A percentile compares a stretch with the other conserved stretches of the same genome.
These are phyloP conservation scores for Xiphophorus hellerii DNA, from an alignment of 2,113 vertebrate species.

Conservation along the genomic window DNA sequence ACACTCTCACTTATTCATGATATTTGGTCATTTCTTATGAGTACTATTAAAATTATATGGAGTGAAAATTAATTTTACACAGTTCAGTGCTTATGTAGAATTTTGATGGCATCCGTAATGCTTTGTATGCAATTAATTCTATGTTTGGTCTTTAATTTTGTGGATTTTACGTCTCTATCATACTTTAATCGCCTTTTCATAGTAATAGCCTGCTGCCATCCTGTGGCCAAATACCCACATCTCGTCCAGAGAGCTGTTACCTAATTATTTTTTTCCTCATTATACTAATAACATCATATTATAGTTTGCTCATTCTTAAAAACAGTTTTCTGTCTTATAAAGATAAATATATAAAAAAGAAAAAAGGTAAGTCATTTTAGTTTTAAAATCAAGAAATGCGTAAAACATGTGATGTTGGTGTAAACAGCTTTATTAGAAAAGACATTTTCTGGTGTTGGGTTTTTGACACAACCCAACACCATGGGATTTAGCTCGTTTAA, in stretches of 20 bases:
- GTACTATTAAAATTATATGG: neutral
- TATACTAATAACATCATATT: neutral
- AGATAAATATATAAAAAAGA: too few relatives aligned
- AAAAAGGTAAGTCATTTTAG: neutral
- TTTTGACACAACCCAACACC: slow-evolving; percentile 37
- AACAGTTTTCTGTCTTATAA: neutral
- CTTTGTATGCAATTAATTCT: neutral
- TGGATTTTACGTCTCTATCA: neutral
- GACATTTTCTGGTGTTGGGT: slow-evolving; percentile 17
- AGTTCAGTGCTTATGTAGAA: neutral
- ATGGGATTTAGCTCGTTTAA: slow-evolving; percentile 17
- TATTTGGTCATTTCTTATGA: neutral
- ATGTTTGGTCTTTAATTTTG: neutral
- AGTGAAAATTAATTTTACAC: neutral
- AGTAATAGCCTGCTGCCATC: slow-evolving; percentile 25
- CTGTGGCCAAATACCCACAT: slow-evolving; percentile 8
- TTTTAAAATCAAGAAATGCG: neutral
- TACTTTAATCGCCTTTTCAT: neutral
- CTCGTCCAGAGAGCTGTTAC: neutral
- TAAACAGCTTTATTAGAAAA: slow-evolving; percentile 65
- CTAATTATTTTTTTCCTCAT: neutral
- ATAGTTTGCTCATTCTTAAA: too few relatives aligned
- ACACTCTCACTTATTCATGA: too few relatives aligned
- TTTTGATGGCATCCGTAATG: neutral
- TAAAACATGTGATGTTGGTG: neutral